phyloP scores from a whole-genome alignment of 2,888 invertebrate species.

The Lottia scabra region DNA sequence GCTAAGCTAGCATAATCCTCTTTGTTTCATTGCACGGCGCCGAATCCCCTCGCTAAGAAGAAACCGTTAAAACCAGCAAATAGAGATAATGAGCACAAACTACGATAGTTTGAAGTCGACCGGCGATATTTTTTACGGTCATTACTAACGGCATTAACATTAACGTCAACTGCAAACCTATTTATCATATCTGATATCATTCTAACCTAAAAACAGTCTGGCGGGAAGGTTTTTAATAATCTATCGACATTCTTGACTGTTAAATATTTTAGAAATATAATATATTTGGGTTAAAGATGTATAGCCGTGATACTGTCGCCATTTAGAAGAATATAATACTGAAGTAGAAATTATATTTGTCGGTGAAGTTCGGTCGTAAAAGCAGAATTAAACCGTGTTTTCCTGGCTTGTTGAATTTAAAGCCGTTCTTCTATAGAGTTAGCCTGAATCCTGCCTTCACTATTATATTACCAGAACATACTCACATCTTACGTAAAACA shows the following conservation, averaged over 20 bases:
- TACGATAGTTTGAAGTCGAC: background rate
- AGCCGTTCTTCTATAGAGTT: no score
- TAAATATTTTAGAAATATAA: slow-evolving; percentile 3
- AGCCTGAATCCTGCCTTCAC: no score
- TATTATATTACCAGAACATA: no score
- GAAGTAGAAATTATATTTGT: no score
- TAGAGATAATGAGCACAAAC: background rate
- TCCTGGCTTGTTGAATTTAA: no score
- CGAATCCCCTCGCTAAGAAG: background rate
- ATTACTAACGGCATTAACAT: background rate
- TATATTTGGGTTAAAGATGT: background rate
- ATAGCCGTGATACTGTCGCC: no score
- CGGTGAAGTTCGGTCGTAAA: no score
- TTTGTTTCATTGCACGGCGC: background rate
- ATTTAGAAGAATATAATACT: no score
- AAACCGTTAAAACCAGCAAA: background rate
- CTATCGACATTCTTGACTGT: background rate
- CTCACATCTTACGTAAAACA: no score
- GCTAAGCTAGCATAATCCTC: background rate
- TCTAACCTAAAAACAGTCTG: no score
- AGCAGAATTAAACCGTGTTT: no score
- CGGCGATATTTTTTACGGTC: background rate
- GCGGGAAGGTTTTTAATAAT: background rate
- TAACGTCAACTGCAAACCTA: background rate
- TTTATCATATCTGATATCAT: background rate